Evolutionary conservation across 1,140 invertebrate species (phyloP).

Genomic region (Phocides pigmalion): DNA sequence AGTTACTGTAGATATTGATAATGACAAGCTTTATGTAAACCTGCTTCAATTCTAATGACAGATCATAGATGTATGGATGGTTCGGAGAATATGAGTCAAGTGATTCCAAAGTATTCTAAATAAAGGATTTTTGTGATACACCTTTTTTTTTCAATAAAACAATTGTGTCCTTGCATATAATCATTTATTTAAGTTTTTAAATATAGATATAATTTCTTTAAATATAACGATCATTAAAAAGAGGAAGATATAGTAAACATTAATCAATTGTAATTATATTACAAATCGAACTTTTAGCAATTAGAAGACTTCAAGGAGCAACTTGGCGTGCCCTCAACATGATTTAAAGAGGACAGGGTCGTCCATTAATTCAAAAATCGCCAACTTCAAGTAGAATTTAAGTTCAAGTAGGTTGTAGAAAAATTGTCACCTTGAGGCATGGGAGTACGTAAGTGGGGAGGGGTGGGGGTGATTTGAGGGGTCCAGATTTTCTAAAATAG

Average conservation of each 20-base stretch:
- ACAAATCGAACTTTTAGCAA: not conserved
- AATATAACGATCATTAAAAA: slow-evolving; percentile 23
- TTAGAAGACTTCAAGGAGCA: not conserved
- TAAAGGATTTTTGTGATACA: slow-evolving; percentile 6
- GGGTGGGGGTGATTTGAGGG: too few relatives aligned
- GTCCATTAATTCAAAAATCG: too few relatives aligned
- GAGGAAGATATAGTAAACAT: slow-evolving; percentile 22
- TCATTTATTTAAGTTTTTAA: slow-evolving; percentile 23
- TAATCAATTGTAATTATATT: slow-evolving; percentile 5
- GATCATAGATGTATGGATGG: too few relatives aligned
- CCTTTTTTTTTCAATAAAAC: slow-evolving; percentile 5
- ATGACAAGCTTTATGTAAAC: too few relatives aligned
- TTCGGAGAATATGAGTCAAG: not conserved
- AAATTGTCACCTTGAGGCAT: too few relatives aligned
- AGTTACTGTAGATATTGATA: too few relatives aligned
- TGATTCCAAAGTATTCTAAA: not conserved
- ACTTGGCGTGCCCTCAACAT: not conserved
- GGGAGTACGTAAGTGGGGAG: too few relatives aligned
- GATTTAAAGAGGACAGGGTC: not conserved
- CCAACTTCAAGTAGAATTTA: too few relatives aligned
- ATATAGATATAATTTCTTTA: slow-evolving; percentile 20
- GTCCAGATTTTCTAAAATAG: too few relatives aligned
- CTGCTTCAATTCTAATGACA: too few relatives aligned
- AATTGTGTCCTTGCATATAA: not conserved
- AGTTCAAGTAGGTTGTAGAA: too few relatives aligned